Evolutionary conservation across 2,797 vertebrate genomes (phyloP), one percentile per base, ranked within the genome.

Genomic region (Lepus townsendii): DNA sequence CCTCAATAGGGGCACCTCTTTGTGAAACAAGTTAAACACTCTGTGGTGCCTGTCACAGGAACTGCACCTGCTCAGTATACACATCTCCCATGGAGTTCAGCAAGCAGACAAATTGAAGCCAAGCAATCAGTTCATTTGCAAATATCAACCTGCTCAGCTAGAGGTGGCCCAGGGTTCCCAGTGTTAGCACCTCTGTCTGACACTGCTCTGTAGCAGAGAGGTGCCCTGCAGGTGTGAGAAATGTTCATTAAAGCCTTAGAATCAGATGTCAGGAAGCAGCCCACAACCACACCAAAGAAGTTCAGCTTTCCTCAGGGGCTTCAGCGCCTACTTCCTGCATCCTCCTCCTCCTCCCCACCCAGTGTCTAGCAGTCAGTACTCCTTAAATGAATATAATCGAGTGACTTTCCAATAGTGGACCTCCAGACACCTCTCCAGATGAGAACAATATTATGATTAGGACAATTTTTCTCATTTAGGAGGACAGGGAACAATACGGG

Each of bases 51-150:
- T 6, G 26, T 47, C 88, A 62, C 54, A 62, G 32, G 10, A 77
- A n/a, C 0, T 65, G 30, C 93, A 60, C 88, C 52, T 57, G 91
- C 76, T 72, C 42, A 71, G 20, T 72, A 52, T 30, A 52, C 83
- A 27, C 68, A 83, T 95, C 84, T 68, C 78, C 93, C 71, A 77
- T 3, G 0, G 95, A 83, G 93, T 35, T 85, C 84, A 95, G 90
- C 82, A 86, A 83, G 47, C 24, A 89, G 92, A 93, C 30, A 96
- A 65, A 60, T 17, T 52, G 57, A 22, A 71, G 13, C 71, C 4
- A 4, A 88, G 88, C 77, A 83, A 95, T 6, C 30, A 79, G 50
- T 78, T 97, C 73, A 82, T 96, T 60, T 96, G 72, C 60, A 96
- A 96, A 94, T 71, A 63, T 63, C 90, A 93, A 96, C 78, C 85